Evolutionary conservation across 2,113 vertebrate species (phyloP).

Genomic region (Siphamia tubifer): DNA sequence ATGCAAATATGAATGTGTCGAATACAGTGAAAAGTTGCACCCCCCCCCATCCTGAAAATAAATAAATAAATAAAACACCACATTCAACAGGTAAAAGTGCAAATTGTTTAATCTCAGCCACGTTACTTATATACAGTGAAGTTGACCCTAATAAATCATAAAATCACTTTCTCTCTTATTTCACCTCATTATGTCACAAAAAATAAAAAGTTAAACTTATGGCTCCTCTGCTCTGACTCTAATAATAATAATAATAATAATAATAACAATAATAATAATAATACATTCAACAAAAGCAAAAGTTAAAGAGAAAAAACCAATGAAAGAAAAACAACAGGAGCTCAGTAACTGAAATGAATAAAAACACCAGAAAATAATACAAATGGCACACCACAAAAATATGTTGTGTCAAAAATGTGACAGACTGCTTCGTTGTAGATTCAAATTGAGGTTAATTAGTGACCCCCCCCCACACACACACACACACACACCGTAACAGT

Average conservation of each 20-base stretch:
- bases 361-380: slow-evolving; percentile 51
- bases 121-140: slow-evolving; percentile 81
- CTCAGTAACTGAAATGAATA: slow-evolving; percentile 21
- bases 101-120: slow-evolving; percentile 83
- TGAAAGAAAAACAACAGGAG: too few species aligned
- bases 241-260: too few species aligned
- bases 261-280: too few species aligned
- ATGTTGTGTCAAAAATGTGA: slow-evolving; percentile 58
- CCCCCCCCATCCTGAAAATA: neutral
- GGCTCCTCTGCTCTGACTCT: slow-evolving; percentile 32
- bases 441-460: slow-evolving; percentile 55
- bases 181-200: slow-evolving; percentile 43
- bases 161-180: slow-evolving; percentile 56
- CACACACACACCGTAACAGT: slow-evolving; percentile 17
- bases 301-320: slow-evolving; percentile 13
- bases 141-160: slow-evolving; percentile 67
- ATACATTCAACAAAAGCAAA: slow-evolving; percentile 76
- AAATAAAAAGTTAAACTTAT: slow-evolving; percentile 57
- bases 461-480: slow-evolving; percentile 34
- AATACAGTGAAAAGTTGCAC: too few species aligned
- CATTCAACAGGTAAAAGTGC: slow-evolving; percentile 74
- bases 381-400: slow-evolving; percentile 67
- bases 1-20: too few species aligned
- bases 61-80: slow-evolving; percentile 9
- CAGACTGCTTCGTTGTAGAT: slow-evolving; percentile 17